Base-by-base conservation (phyloP, 2,888 invertebrate species). In the Creontiades dilutus region DNA sequence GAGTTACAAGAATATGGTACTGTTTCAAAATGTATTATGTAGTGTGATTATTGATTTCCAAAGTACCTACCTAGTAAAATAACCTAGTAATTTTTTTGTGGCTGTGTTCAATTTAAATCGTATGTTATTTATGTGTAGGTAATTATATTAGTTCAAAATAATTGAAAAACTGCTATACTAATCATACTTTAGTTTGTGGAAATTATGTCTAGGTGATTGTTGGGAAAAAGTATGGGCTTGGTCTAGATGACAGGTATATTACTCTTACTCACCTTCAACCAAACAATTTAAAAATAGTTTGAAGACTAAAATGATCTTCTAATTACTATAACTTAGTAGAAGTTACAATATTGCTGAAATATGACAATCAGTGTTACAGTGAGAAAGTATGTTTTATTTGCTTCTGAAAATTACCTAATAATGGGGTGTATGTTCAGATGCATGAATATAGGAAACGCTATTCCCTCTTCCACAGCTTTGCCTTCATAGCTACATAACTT, bases 351-450 rank as follows among this genome's bases (percentile, higher is more conserved):
- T 75, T 86, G 55, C 76, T 75, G 48, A 86, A 86, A 75, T 86
- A 86, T 75, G 86, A 86, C 86, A 86, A 86, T 86, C 86, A 86
- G 76, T 86, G 75, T 75, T 75, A 86, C 75, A 86, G 86, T 86
- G 68, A 86, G 86, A 86, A 68, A 14, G 86, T 75, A 75, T 75
- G 37, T n/a, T 61, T 82, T 85, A 37, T 37, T 37, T 4, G 37
- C 37, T 37, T 37, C 37, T 37, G 37, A 37, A 37, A 37, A 4
- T 37, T 37, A 37, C 37, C 37, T 37, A 37, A 4, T 4, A 37
- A 37, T 37, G 37, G 37, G 7, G 37, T 37, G 37, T 37, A 37
- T 37, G 37, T 37, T 37, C 37, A 37, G 37, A 37, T 37, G 37
- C 37, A 37, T 37, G 37, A 37, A 37, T 37, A 37, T 37, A 37